These are phyloP conservation scores for Seira sanloemensis DNA, from an alignment of 2,888 invertebrate genomes.

Conservation along the genomic window DNA sequence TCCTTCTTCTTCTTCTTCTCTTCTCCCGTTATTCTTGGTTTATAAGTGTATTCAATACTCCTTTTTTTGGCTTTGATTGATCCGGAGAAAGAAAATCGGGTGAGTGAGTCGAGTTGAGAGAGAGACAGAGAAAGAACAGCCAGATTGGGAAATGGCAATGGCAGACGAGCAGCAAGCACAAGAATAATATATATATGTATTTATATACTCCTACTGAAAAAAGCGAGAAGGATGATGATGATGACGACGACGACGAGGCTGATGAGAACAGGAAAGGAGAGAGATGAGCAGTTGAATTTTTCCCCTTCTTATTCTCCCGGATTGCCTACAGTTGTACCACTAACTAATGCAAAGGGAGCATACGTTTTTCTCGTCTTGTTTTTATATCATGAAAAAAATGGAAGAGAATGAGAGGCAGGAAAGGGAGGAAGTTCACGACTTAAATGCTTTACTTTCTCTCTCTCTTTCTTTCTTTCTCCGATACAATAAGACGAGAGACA, in stretches of 20 bases:
- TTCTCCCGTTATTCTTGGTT: background rate
- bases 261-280: constrained; percentile 3
- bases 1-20: constrained; percentile 1
- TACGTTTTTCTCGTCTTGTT: background rate
- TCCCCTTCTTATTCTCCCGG: background rate
- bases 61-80: constrained; percentile 54
- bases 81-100: constrained; percentile 36
- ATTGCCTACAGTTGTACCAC: background rate
- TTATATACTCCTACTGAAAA: background rate
- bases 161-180: constrained; percentile 29
- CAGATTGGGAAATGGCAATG: constrained; percentile 51
- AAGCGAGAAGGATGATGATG: constrained; percentile 24
- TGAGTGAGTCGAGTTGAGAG: constrained; percentile 45
- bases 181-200: constrained; percentile 8
- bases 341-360: background rate
- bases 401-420: background rate
- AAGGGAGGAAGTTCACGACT: background rate
- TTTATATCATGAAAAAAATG: background rate
- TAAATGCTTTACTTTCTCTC: background rate
- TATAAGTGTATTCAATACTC: constrained; percentile 19
- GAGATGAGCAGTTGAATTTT: background rate
- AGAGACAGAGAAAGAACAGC: background rate
- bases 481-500: background rate
- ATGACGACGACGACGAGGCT: constrained; percentile 16
- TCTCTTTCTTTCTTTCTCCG: background rate